phyloP scores from a whole-genome alignment of 2,888 invertebrate species.

The Ceraclea dissimilis region DNA sequence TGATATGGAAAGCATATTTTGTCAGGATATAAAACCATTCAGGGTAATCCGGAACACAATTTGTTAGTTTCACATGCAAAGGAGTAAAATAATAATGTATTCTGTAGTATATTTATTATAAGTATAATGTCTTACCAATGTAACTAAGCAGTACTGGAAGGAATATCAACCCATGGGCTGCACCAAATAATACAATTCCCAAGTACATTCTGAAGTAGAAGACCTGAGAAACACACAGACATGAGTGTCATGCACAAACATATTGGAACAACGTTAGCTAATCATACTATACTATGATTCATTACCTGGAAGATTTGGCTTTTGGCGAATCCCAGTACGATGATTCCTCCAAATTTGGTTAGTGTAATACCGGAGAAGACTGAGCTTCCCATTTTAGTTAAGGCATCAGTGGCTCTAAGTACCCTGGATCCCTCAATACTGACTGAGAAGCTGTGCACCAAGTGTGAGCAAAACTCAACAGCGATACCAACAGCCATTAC shows the following conservation, averaged over 20 bases:
- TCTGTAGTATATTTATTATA: too few species aligned
- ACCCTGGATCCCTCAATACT: conserved; percentile 66
- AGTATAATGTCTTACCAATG: conserved; percentile 84
- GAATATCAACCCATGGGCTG: conserved; percentile 94
- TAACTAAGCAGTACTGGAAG: conserved; percentile 95
- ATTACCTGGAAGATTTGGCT: conserved; percentile 89
- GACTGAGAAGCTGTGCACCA: conserved; percentile 85
- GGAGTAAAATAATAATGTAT: too few species aligned
- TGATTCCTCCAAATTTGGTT: conserved; percentile 95
- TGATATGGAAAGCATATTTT: too few species aligned
- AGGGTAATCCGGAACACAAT: too few species aligned
- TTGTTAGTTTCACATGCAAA: too few species aligned
- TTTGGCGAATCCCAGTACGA: conserved; percentile 94
- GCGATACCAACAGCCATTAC: conserved; percentile 97
- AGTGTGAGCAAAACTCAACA: conserved; percentile 97
- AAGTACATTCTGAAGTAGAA: conserved; percentile 98
- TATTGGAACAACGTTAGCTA: too few species aligned
- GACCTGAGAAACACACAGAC: conserved; percentile 46
- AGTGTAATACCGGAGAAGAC: conserved; percentile 96
- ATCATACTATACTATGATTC: too few species aligned
- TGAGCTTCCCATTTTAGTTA: conserved; percentile 89
- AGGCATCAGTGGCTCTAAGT: conserved; percentile 72
- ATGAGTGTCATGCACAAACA: background rate
- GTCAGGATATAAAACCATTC: too few species aligned
- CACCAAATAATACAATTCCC: conserved; percentile 94